Evolutionary conservation across 2,113 vertebrate genomes (phyloP).

Genomic region (Aramus guarauna): DNA sequence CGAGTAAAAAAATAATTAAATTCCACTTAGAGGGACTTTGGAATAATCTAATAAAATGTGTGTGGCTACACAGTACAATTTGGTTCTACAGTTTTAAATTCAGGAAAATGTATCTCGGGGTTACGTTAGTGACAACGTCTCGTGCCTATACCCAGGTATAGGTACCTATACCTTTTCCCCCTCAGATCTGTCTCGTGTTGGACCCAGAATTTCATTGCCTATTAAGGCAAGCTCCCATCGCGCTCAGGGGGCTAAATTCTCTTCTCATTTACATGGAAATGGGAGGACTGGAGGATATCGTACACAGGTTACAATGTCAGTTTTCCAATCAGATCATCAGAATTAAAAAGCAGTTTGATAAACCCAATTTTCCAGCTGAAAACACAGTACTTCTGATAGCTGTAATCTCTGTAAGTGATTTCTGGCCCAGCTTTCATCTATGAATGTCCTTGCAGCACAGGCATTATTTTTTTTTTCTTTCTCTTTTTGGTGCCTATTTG

Average conservation of each 20-base stretch:
- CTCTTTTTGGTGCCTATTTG: neutral
- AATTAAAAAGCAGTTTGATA: constrained; percentile 30
- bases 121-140: neutral
- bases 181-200: neutral
- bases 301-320: neutral
- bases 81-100: neutral
- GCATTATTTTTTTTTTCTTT: neutral
- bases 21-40: neutral
- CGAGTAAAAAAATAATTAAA: neutral
- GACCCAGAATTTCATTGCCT: neutral
- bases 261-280: neutral
- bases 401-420: constrained; percentile 6
- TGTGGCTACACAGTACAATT: neutral
- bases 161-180: neutral
- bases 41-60: neutral
- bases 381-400: neutral
- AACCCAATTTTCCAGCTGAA: constrained; percentile 22
- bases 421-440: constrained; percentile 22
- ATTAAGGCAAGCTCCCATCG: neutral
- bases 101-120: neutral
- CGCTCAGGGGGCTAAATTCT: neutral
- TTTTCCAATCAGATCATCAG: constrained; percentile 12
- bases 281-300: neutral
- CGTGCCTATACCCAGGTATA: neutral
- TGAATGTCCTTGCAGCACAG: neutral